Evolutionary conservation across 2,888 invertebrate genomes (phyloP), one percentile per base, ranked within the genome.

Genomic region (Limnephilus rhombicus): DNA sequence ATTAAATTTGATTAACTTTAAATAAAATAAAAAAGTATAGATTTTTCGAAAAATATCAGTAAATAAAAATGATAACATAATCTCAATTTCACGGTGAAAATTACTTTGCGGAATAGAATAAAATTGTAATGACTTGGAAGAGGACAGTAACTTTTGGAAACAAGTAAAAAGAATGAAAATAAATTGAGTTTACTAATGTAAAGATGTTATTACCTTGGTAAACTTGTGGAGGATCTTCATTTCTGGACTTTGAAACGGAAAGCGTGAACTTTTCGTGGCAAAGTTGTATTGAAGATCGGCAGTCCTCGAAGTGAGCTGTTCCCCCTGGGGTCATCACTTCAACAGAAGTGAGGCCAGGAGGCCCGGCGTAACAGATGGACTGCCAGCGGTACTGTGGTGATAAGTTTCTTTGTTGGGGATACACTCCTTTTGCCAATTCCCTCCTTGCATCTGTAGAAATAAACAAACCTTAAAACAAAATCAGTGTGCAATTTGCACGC

Each of bases 331-430:
- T 89, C 31, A 49, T 80, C 91, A 68, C 91, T 91, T 91, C 91
- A 5, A 89, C 53, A 68, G 91, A 91, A 91, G 91, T 29, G 89
- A 89, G 68, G 91, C 31, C 89, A 91, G 41, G 85, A 91, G 88
- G 37, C 34, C 49, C 31, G 88, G 80, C 80, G 1, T 34, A 41
- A 89, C 88, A 80, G 88, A 89, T 80, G 88, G 41, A 89, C 68
- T 24, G 80, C 68, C 31, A 34, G 37, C 45, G 29, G 68, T 7
- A 9, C n/a, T 68, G 68, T n/a, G n/a, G 9, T 68, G 24, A 68
- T 0, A 18, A 68, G 53, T 24, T 68, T 5, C n/a, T 68, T 68
- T 68, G 24, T 68, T 68, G n/a, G 7, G 24, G 24, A 68, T 24
- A 68, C 68, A n/a, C 68, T 68, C 68, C 24, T n/a, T 68, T 24